These are phyloP conservation scores for Tenthredo scrophulariae DNA, from an alignment of 2,888 invertebrate species.

Conservation along the genomic window DNA sequence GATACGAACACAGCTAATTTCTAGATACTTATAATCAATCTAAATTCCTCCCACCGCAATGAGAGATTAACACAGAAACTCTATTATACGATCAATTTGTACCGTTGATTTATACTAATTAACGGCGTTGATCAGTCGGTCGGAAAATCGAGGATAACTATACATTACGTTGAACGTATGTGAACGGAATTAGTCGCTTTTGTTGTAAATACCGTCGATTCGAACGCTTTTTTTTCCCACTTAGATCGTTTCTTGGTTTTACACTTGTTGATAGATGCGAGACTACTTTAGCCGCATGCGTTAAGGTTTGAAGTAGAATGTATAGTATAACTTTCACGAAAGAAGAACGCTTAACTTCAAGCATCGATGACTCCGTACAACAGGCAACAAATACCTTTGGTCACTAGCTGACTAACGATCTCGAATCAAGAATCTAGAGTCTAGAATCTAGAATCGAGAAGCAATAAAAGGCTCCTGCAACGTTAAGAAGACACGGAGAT, in stretches of 20 bases:
- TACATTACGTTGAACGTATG: neutral
- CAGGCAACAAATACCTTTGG: conserved; percentile 29
- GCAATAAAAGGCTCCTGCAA: conserved; percentile 12
- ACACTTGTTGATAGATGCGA: neutral
- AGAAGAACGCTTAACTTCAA: neutral
- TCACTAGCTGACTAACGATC: conserved; percentile 51
- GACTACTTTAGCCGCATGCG: neutral
- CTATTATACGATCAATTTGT: conserved; percentile 7
- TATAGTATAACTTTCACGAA: neutral
- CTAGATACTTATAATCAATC: conserved; percentile 34
- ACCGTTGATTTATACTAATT: neutral
- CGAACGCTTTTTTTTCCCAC: neutral
- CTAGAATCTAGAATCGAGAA: conserved; percentile 41
- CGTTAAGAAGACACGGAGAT: conserved; percentile 47
- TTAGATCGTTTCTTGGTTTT: neutral
- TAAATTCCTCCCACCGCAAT: conserved; percentile 21
- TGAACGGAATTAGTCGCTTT: conserved; percentile 5
- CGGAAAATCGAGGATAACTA: conserved; percentile 23
- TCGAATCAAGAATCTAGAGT: conserved; percentile 43
- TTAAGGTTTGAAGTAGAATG: neutral
- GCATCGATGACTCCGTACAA: conserved; percentile 13
- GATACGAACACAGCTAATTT: neutral
- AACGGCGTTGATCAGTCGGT: conserved; percentile 25
- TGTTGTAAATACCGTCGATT: neutral
- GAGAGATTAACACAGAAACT: neutral